Base-by-base conservation (phyloP, 2,113 vertebrate species). In the Carassius auratus region DNA sequence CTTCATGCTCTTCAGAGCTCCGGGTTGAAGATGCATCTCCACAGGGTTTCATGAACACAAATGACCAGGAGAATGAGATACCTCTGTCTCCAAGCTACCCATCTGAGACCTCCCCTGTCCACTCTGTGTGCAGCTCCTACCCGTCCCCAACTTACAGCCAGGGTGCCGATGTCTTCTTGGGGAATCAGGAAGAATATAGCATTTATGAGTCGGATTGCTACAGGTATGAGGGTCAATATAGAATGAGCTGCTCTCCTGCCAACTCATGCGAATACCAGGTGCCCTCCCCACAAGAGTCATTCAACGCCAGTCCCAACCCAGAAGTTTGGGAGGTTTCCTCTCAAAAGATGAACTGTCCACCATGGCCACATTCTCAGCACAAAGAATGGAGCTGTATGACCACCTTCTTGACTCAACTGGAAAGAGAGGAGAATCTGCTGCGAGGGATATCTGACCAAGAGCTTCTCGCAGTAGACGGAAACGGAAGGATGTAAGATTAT, bases 321-420 rank as follows among this genome's bases (percentile, higher is more conserved):
- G 83, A 89, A 15, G 3, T 14, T 1, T 75, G 76, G 1, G 52
- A 57, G 68, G 19, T 1, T 0, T 0, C 0, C 12, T 5, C 3
- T 9, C 15, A 83, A 9, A 1, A 13, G 3, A 14, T 52, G 85
- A 81, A 48, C 1, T 42, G 59, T 45, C 15, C 17, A 69, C 8
- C n/a, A 23, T 21, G 74, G 38, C 69, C 21, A 61, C 23, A 66
- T 84, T 59, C 74, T 48, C 0, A 74, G 0, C 62, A 69, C 17
- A 90, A 91, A 59, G 89, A 93, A 26, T 89, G 85, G 85, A 87
- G 91, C 10, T 81, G 82, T 75, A 84, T 92, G 1, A 86, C 90
- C 19, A 96, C 95, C 89, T 97, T 97, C 90, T 93, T 94, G 91
- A 93, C 92, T 23, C 96, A 97, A 89, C 93, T 96, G 26, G 90